Conservation (phyloP, 2,888 invertebrate genomes). For the Plagodis dolabraria region DNA sequence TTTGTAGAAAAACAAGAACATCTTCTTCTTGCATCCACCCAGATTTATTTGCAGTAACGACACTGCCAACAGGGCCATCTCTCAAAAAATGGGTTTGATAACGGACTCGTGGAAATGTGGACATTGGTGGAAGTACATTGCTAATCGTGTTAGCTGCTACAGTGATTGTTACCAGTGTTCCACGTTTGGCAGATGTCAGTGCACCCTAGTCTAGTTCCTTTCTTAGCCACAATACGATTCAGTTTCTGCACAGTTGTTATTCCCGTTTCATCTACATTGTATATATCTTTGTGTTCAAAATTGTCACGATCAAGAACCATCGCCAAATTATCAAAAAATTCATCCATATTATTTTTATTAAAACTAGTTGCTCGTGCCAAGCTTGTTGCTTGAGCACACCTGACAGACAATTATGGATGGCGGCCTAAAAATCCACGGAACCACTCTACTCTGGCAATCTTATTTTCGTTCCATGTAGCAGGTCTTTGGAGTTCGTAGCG, state of each 20-base stretch:
- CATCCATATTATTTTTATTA: conserved; percentile 1
- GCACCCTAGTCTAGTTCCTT: conserved; percentile 42
- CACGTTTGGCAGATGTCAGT: conserved; percentile 54
- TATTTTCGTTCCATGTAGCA: background rate
- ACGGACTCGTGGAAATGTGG: conserved; percentile 42
- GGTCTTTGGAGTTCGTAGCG: conserved; percentile 3
- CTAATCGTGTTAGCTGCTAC: conserved; percentile 48
- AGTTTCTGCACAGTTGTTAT: conserved; percentile 42
- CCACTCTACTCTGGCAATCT: conserved; percentile 2
- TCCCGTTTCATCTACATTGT: conserved; percentile 38
- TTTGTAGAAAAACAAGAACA: conserved; percentile 41
- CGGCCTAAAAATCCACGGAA: background rate
- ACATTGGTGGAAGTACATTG: conserved; percentile 45
- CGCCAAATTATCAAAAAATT: conserved; percentile 30
- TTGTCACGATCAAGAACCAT: conserved; percentile 3
- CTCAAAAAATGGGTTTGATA: conserved; percentile 41
- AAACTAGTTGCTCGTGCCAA: conserved; percentile 5
- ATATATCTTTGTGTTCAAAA: conserved; percentile 37
- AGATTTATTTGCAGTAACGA: conserved; percentile 40
- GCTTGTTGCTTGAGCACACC: conserved; percentile 7
- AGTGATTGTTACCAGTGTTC: conserved; percentile 49
- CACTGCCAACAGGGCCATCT: no score
- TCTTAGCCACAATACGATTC: conserved; percentile 4
- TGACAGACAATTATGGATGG: conserved; percentile 1
- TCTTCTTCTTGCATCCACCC: conserved; percentile 43